Evolutionary conservation across 64 coral and sea anemone genomes (phyloP), one percentile per base, ranked within the genome.

Genomic region (Cladopsammia gracilis): DNA sequence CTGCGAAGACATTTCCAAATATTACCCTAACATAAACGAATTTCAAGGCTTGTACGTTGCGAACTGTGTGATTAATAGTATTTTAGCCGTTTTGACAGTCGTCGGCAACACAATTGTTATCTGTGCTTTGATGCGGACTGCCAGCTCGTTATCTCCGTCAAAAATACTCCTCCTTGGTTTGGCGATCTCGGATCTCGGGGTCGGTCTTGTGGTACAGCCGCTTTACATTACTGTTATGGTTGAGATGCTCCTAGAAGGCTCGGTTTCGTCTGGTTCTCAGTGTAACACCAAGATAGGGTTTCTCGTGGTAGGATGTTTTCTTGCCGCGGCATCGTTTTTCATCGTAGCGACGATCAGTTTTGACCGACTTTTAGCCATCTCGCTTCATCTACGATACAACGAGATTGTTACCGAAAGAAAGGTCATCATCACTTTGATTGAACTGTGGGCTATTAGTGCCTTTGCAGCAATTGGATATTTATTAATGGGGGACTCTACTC

Each of bases 81-180:
- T 74, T 42, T 20, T 44, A 18, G 22, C 72, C 3, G 4, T 77
- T 13, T 9, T 49, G 4, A 57, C 86, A 11, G n/a, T 47, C 7
- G 48, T 89, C 20, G 72, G 72, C 0, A 89, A 89, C 58, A 75
- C 48, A 19, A 18, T 89, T 19, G 65, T 89, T 24, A 77, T 89
- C 19, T 23, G 18, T 7, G 74, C 86, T 2, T 73, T 89, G 14
- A 23, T 26, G 15, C 62, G 23, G 1, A 89, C 86, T 34, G 45
- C 23, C 3, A 73, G 52, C 4, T 45, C 74, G 5, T 14, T 71
- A 89, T 75, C 71, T 13, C 22, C 24, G 2, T 58, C 69, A 46
- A 60, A 89, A 62, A 54, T 89, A 15, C 86, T 89, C 0, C 43
- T 89, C 10, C 86, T 89, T 76, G 70, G 86, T 14, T 56, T 89